These are phyloP conservation scores for Heterohyrax brucei DNA, from an alignment of 2,797 vertebrate species.

Conservation along the genomic window DNA sequence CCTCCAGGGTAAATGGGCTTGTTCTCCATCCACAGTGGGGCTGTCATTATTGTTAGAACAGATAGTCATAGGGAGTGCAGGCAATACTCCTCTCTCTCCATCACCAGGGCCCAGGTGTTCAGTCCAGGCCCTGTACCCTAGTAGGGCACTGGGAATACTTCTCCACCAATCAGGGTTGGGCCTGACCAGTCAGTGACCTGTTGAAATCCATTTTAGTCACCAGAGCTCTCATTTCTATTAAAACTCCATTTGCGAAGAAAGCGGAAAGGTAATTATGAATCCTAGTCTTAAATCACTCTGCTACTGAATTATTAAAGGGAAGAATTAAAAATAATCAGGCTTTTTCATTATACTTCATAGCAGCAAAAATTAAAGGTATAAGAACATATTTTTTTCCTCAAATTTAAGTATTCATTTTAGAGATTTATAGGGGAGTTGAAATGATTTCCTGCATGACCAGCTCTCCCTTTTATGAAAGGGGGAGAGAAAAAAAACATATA, in stretches of 20 bases:
- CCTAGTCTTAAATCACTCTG: conserved; percentile 91
- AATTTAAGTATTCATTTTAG: conserved; percentile 91
- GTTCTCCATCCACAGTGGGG: background rate
- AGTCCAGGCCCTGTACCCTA: background rate
- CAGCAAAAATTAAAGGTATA: conserved; percentile 93
- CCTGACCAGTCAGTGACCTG: conserved; percentile 87
- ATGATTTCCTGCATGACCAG: conserved; percentile 87
- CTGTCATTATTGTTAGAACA: background rate
- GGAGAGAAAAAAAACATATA: conserved; percentile 82
- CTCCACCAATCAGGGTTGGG: too few species aligned
- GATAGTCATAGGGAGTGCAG: background rate
- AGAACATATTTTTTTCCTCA: conserved; percentile 90
- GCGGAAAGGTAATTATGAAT: conserved; percentile 91
- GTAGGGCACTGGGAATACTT: background rate
- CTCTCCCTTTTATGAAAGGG: conserved; percentile 86
- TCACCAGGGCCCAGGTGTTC: background rate
- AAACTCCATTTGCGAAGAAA: conserved; percentile 91
- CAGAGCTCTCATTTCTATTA: conserved; percentile 91
- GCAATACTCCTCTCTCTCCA: background rate
- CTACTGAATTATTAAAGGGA: conserved; percentile 92
- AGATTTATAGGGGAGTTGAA: conserved; percentile 90
- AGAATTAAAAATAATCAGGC: conserved; percentile 94
- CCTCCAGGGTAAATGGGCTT: background rate
- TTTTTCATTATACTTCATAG: conserved; percentile 92
- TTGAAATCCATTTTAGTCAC: conserved; percentile 88